Evolutionary conservation across 2,797 vertebrate genomes (phyloP), one percentile per base, ranked within the genome.

Genomic region (Melanitta fusca): DNA sequence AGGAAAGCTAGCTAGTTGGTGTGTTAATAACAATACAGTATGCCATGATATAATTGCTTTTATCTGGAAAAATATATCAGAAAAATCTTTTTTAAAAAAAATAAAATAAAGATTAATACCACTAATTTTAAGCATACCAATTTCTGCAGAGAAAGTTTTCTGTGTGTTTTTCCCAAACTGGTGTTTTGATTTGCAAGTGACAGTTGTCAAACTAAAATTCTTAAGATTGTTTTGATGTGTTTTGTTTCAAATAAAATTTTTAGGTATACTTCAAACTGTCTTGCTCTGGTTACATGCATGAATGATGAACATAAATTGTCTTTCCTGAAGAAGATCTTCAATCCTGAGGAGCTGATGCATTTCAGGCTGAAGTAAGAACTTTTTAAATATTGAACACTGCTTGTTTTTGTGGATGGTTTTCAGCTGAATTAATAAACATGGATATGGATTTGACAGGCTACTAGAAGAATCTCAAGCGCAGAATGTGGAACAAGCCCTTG

Each of bases 231-330:
- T 92, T 64, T 75, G 73, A 65, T 24, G 5, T 80, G 19, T 41
- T 82, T 86, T 96, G 19, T 92, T 70, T 45, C 43, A 66, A 80
- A 88, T 94, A 81, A 47, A 57, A 77, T 93, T 96, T 95, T 73
- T 93, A 99, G 99, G 98, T 99, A 99, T 94, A 99, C 99, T 30
- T 99, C 99, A 25, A 99, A 99, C 92, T 99, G 99, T 97, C 98
- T 99, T 95, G 99, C 99, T 13, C 84, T 99, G 91, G 98, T 99
- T 89, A 99, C 99, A 10, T 98, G 98, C 92, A 99, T 99, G 99
- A 99, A 98, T 11, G 99, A 99, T 97, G 99, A 99, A 68, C 99
- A 99, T 97, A 99, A 98, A 95, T 98, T 98, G n/a, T 99, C 99
- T 87, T 99, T 99, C 93, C 96, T 99, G 96, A 99, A 98, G 95